These are phyloP conservation scores for Poecilus cupreus DNA, from an alignment of 2,888 invertebrate genomes.

Conservation along the genomic window DNA sequence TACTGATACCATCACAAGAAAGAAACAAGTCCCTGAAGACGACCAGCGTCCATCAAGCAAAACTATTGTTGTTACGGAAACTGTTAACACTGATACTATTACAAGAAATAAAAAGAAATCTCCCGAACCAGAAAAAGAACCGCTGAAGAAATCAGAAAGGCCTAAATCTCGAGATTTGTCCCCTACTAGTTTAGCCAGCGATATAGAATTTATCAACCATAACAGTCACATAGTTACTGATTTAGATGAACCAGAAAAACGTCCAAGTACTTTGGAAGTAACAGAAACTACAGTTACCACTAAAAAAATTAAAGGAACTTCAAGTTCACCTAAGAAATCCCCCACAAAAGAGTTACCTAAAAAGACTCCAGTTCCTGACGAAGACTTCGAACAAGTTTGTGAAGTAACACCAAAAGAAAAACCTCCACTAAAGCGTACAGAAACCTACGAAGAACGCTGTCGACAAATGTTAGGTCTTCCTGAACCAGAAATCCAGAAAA, in stretches of 20 bases:
- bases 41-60: not conserved
- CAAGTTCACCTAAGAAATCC: slow-evolving; percentile 56
- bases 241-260: slow-evolving; percentile 66
- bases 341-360: slow-evolving; percentile 44
- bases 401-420: slow-evolving; percentile 70
- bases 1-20: slow-evolving; percentile 61
- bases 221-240: slow-evolving; percentile 67
- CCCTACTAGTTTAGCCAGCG: slow-evolving; percentile 76
- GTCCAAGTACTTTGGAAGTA: slow-evolving; percentile 55
- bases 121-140: no score
- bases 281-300: slow-evolving; percentile 60
- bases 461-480: slow-evolving; percentile 81
- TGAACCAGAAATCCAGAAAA: slow-evolving; percentile 62
- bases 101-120: slow-evolving; percentile 49
- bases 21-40: slow-evolving; percentile 52
- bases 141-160: no score
- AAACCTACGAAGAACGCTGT: slow-evolving; percentile 84
- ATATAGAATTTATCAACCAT: slow-evolving; percentile 71
- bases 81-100: not conserved
- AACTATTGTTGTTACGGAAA: slow-evolving; percentile 65
- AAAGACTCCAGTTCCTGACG: slow-evolving; percentile 30
- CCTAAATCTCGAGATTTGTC: slow-evolving; percentile 71
- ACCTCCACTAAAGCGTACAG: slow-evolving; percentile 78
- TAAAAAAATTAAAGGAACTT: slow-evolving; percentile 54
- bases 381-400: slow-evolving; percentile 26